Conservation (phyloP, 2,113 vertebrate species). For the Sus scrofa region T2T-Sscrofa CM000820.6:53634001-53634500, state of each 20-base stretch:
- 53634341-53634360: neutral
- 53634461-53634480: slow-evolving; percentile 69
- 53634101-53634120: neutral
- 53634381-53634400: neutral
- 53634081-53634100: neutral
- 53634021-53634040: too few relatives aligned
- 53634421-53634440: slow-evolving; percentile 71
- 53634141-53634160: neutral
- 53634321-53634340: neutral
- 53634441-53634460: slow-evolving; percentile 37
- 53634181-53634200: neutral
- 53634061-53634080: too few relatives aligned
- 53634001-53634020: too few relatives aligned
- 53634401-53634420: slow-evolving; percentile 55
- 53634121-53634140: neutral
- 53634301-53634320: neutral
- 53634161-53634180: neutral
- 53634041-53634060: too few relatives aligned
- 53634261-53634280: neutral
- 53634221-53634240: neutral
- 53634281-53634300: neutral
- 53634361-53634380: neutral
- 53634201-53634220: neutral
- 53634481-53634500: slow-evolving; percentile 86
- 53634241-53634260: neutral